Evolutionary conservation across 2,888 invertebrate species (phyloP), one percentile per base, ranked within the genome.

Genomic region (Pollenia angustigena): DNA sequence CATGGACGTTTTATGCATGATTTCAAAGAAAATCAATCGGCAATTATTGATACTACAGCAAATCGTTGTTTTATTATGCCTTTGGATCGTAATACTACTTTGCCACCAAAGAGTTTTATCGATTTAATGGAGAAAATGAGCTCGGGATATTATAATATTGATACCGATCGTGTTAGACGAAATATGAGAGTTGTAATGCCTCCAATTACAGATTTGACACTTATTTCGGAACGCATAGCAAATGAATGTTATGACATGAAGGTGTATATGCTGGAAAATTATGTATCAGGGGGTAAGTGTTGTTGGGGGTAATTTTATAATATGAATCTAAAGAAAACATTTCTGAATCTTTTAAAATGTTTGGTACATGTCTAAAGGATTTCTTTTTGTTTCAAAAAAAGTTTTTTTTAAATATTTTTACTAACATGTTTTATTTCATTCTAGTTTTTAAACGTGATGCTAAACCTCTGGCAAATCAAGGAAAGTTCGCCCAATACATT

Each of bases 1-100:
- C 95, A 95, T 64, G 97, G 98, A 78, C 95, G 97, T 88, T 98
- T 98, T 91, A 96, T 99, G 90, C 99, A 99, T 91, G 98, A 99
- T 93, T 99, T 99, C 92, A 96, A 96, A 89, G 95, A 95, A 89
- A 96, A 96, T 89, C 93, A 94, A 75, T 95, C 96, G 50, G 96
- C 96, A 91, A 98, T 98, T 87, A 95, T 97, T 84, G 98, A 98
- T 93, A 93, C 95, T 16, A 95, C 95, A 83, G 95, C 95, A 52
- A 94, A 94, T 75, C 96, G 97, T 44, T 99, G 99, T 94, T 99
- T 98, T 94, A 95, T 98, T 18, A 97, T 98, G 97, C 96, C 97
- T 0, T 94, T 99, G 91, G 97, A 98, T 94, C 95, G 96, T 46
- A 94, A 95, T 48, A 94, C 95, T 81, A 96, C 98, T 87, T 94